phyloP scores from a whole-genome alignment of 1,140 invertebrate genomes.

The Drosophila malerkotliana region DNA sequence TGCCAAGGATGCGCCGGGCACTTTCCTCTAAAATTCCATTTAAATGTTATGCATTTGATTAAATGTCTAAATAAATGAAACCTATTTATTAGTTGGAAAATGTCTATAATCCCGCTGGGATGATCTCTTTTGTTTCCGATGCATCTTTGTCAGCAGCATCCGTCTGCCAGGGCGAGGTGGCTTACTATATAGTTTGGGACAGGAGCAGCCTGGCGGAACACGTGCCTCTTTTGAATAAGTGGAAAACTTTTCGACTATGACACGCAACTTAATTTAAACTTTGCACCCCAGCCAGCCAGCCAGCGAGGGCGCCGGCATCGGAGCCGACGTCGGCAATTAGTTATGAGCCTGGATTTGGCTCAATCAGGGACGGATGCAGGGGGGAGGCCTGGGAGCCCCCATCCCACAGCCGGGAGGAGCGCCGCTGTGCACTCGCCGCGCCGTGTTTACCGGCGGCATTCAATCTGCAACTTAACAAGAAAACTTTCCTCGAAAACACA shows the following conservation, averaged over 20 bases:
- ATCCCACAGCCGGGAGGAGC: no score
- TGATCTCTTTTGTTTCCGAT: neutral
- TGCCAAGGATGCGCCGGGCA: no score
- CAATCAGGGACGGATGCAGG: conserved; percentile 18
- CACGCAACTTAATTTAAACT: conserved; percentile 76
- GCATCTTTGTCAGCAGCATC: neutral
- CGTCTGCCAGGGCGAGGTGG: conserved; percentile 1
- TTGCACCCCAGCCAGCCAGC: conserved; percentile 34
- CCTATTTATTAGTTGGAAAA: conserved; percentile 28
- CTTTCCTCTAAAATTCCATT: conserved; percentile 19
- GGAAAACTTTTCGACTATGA: conserved; percentile 71
- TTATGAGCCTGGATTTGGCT: conserved; percentile 58
- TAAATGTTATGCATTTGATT: conserved; percentile 39
- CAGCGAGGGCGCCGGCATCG: conserved; percentile 1
- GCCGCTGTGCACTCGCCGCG: conserved; percentile 5
- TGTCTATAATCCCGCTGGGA: neutral
- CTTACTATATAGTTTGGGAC: neutral
- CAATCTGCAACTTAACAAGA: conserved; percentile 49
- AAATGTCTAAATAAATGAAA: conserved; percentile 37
- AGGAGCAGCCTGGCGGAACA: conserved; percentile 11
- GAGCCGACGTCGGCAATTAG: conserved; percentile 58
- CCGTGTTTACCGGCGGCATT: conserved; percentile 43
- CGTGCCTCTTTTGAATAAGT: conserved; percentile 47
- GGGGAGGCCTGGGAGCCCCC: neutral
- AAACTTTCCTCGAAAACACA: conserved; percentile 25